Base-by-base conservation (phyloP, 2,888 invertebrate species). In the Acrobasis consociella region DNA sequence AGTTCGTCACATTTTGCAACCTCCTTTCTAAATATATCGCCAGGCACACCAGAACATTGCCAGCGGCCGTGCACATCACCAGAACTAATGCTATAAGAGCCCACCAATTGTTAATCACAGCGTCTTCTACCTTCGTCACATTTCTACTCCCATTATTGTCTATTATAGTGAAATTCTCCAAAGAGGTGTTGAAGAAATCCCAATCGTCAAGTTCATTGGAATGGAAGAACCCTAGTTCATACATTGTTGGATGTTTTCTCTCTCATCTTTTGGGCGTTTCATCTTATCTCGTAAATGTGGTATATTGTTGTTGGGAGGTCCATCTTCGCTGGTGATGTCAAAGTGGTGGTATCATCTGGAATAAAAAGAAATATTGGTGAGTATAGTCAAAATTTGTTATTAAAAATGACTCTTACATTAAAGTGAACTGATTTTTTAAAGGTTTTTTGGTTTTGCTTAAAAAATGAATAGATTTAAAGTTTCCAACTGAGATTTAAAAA, bases 1-100 rank as follows among this genome's bases (percentile, higher is more conserved):
- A 99, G 89, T 99, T 99, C 77, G 99, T 99, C 65, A 98, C 98
- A 93, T 98, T 99, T 89, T 99, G 99, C 66, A 99, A 92, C 15
- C 98, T 94, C 63, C 97, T 94, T 83, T 99, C 99, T 94, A 97
- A 95, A 69, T 96, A 95, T 75, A 99, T 98, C 31, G 99, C 99
- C 73, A 98, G 87, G 78, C 98, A 99, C 58, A 99, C 99, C 65
- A 99, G 91, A 51, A 98, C 96, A 89, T 99, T 99, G 1, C 99
- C 99, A 2, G 97, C 95, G 0, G 97, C 97, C 0, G 98, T 98
- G 65, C 96, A 97, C 55, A 97, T 82, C 11, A 98, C 97, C 63
- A 98, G 87, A 38, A 96, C 90, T 55, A 96, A 86, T 5, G 97
- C 96, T 49, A 96, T 89, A 65, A 97, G 87, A 1, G 96, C 97